phyloP scores from a whole-genome alignment of 1,140 invertebrate genomes.

The Drosophila kepulauana region DNA sequence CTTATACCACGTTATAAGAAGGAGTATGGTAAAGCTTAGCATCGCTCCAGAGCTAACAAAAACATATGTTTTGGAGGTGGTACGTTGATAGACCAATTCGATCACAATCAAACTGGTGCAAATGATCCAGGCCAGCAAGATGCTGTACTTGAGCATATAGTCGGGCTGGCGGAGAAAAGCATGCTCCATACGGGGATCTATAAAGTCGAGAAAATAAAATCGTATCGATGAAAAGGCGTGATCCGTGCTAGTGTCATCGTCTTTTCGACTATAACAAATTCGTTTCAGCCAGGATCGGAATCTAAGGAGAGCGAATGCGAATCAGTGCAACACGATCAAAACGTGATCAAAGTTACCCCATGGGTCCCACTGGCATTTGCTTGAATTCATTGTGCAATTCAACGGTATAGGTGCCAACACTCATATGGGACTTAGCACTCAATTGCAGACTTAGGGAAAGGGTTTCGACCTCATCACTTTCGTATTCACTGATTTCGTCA shows the following conservation, averaged over 20 bases:
- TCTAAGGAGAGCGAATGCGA: not conserved
- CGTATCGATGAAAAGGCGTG: conserved; percentile 4
- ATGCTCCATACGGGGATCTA: conserved; percentile 60
- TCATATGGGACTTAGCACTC: not conserved
- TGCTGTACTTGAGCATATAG: conserved; percentile 72
- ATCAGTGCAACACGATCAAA: not conserved
- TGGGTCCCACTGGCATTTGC: conserved; percentile 74
- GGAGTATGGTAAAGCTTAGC: conserved; percentile 55
- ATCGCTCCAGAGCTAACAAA: not conserved
- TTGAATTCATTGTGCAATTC: conserved; percentile 59
- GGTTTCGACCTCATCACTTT: not conserved
- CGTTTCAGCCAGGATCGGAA: too few species aligned
- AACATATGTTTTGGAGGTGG: accelerated
- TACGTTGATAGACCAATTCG: conserved; percentile 5
- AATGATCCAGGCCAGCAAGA: conserved; percentile 54
- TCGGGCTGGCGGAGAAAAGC: conserved; percentile 70
- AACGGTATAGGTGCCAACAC: not conserved
- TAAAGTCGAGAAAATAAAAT: conserved; percentile 55
- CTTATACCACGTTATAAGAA: conserved; percentile 83
- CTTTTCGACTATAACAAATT: too few species aligned
- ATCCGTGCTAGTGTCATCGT: not conserved
- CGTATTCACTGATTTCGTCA: not conserved
- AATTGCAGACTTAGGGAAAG: not conserved
- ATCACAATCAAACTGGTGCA: conserved; percentile 32
- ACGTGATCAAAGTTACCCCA: conserved; percentile 49